Evolutionary conservation across 2,113 vertebrate genomes (phyloP), one percentile per base, ranked within the genome.

Genomic region (Pteronura brasiliensis): DNA sequence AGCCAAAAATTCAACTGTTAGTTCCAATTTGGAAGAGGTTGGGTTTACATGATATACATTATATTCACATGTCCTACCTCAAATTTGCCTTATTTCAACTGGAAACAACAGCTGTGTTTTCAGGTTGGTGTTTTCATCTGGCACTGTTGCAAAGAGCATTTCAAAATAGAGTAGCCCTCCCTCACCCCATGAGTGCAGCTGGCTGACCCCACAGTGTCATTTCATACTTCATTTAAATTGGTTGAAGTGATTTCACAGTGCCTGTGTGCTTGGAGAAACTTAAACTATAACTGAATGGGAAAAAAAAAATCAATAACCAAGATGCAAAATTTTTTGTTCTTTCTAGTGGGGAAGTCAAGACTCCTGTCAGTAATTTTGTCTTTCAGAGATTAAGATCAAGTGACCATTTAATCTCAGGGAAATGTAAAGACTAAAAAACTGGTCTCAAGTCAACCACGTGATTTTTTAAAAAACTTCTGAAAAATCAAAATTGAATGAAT

Each of bases 191-290:
- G 61, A 65, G 59, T n/a, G 7, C 76, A 90, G 97, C 76, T 96
- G 95, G 69, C 65, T 39, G n/a, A 42, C 10, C 42, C 67, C 7
- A 11, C 49, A 39, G 29, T 7, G 21, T 47, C 80, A 94, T 90
- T 95, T 93, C 90, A 95, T 88, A 94, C 90, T 88, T 94, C 69
- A 77, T 87, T 96, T 88, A 65, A 90, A 71, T 42, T 84, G 31
- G 55, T 36, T 36, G 3, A 20, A 9, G 61, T 31, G 76, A 95
- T 83, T 97, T 96, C 94, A 92, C 71, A 88, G 69, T 29, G 61
- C 42, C 23, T 44, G 42, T 8, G n/a, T 47, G 15, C 47, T 77
- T 39, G 21, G 34, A 31, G 49, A 93, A 57, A 91, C 25, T 7
- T 47, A 80, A 74, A 72, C 61, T 49, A 61, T 57, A 90, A 67